phyloP scores from a whole-genome alignment of 2,888 invertebrate species.

The Zhuqinia jingwanae region DNA sequence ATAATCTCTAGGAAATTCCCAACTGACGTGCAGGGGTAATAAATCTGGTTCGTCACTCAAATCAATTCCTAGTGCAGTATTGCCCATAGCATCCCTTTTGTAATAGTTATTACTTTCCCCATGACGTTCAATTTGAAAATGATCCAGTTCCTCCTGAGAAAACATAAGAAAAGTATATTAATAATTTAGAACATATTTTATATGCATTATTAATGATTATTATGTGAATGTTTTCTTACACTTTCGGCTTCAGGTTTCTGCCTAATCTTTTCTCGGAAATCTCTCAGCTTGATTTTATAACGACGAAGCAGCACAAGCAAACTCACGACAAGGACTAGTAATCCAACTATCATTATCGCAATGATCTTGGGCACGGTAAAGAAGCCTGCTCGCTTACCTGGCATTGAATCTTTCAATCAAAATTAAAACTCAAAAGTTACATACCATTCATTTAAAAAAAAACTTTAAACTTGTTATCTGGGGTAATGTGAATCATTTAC shows the following conservation, averaged over 20 bases:
- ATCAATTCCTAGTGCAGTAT: constrained; percentile 92
- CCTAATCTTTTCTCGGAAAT: no score
- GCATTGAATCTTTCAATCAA: not conserved
- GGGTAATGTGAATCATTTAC: not conserved
- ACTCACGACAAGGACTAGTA: no score
- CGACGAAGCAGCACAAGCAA: no score
- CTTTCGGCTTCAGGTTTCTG: no score
- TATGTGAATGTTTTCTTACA: not conserved
- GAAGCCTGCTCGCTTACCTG: not conserved
- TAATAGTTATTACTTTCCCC: constrained; percentile 84
- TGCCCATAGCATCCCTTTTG: constrained; percentile 89
- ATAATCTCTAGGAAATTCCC: constrained; percentile 94
- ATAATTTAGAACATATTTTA: not conserved
- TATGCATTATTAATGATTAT: not conserved
- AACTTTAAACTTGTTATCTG: not conserved
- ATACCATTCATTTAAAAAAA: not conserved
- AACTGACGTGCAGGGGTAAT: constrained; percentile 91
- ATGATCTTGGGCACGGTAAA: not conserved
- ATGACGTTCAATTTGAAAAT: constrained; percentile 53
- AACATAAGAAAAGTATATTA: not conserved
- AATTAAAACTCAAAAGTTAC: not conserved
- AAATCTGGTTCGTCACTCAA: constrained; percentile 96
- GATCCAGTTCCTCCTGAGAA: constrained; percentile 14
- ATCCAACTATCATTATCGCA: no score
- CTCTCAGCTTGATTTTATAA: no score